These are phyloP conservation scores for Turdus rufiventris DNA, from an alignment of 2,113 vertebrate genomes.

Conservation along the genomic window DNA sequence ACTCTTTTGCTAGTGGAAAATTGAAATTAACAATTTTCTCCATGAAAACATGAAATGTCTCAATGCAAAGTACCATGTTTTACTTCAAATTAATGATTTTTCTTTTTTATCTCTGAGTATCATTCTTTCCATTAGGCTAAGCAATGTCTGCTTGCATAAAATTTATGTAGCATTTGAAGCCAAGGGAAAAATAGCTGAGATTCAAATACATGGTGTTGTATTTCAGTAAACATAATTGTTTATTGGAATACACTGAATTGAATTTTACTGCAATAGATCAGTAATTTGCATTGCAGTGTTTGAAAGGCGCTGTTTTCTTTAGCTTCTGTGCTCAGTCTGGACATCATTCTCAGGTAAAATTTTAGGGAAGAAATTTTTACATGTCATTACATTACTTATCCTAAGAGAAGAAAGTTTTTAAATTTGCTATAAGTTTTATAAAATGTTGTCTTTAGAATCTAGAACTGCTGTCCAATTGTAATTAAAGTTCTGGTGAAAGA, in stretches of 20 bases:
- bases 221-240: background rate
- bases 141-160: rapidly evolving
- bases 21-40: background rate
- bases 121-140: background rate
- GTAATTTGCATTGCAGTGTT: background rate
- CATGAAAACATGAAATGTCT: background rate
- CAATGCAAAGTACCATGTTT: background rate
- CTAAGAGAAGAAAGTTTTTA: background rate
- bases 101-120: background rate
- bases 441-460: background rate
- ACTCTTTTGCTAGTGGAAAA: background rate
- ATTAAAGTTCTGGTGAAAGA: background rate
- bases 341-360: background rate
- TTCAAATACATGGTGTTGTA: background rate
- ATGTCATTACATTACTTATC: background rate
- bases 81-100: background rate
- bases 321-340: background rate
- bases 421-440: background rate
- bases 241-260: background rate
- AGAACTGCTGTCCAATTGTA: background rate
- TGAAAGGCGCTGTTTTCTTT: background rate
- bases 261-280: background rate
- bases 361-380: background rate
- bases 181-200: background rate
- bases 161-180: background rate